A percentile compares a stretch with the other conserved stretches of the same genome.
Evolutionary conservation across 2,113 vertebrate genomes (phyloP).

Genomic region (Cathartes aura): DNA sequence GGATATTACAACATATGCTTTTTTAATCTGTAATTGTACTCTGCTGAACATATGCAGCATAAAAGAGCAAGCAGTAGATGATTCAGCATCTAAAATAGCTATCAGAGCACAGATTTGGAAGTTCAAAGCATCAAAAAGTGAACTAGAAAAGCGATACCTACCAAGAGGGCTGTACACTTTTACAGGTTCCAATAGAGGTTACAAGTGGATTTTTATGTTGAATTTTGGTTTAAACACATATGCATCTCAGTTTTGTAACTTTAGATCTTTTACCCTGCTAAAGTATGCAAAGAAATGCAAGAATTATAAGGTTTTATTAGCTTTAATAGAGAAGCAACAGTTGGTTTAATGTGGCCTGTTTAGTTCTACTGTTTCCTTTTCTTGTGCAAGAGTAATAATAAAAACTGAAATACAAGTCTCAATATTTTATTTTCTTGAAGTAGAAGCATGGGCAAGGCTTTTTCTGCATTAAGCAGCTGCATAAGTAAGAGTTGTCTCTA

Average conservation of each 20-base stretch:
- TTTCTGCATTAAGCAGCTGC: neutral
- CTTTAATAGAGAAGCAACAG: slow-evolving; percentile 68
- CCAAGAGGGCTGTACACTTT: neutral
- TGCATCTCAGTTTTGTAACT: neutral
- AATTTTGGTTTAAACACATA: neutral
- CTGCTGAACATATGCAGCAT: neutral
- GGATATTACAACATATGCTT: neutral
- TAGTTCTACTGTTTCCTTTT: neutral
- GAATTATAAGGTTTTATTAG: neutral
- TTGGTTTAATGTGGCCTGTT: slow-evolving; percentile 52
- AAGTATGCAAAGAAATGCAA: neutral
- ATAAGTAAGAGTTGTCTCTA: neutral
- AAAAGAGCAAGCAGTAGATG: neutral
- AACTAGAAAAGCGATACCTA: neutral
- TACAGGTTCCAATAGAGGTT: neutral
- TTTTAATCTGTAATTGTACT: slow-evolving; percentile 13
- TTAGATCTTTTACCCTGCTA: neutral
- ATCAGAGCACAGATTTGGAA: neutral
- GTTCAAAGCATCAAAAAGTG: neutral
- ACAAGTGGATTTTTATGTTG: neutral
- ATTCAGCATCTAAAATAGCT: neutral
- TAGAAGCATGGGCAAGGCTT: neutral
- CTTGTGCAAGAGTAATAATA: neutral
- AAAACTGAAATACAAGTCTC: neutral
- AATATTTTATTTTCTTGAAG: neutral